A percentile compares a stretch with the other conserved stretches of the same genome.
Evolutionary conservation across 2,113 vertebrate species (phyloP).

Genomic region (Labrus mixtus): DNA sequence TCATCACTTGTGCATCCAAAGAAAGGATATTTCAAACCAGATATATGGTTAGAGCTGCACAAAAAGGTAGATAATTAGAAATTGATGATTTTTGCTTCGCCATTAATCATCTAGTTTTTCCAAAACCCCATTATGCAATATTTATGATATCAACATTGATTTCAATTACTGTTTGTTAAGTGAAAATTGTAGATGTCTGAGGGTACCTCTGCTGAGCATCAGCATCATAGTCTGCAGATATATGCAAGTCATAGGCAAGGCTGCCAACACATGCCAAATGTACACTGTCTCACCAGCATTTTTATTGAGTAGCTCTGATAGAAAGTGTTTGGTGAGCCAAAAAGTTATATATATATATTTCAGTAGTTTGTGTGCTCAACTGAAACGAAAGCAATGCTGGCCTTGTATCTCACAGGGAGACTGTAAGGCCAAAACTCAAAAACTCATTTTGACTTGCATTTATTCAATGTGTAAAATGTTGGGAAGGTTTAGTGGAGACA

Average conservation of each 20-base stretch:
- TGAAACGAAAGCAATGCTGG: conserved; percentile 12
- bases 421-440: background rate
- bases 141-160: conserved; percentile 27
- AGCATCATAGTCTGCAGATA: background rate
- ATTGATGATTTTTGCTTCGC: conserved; percentile 37
- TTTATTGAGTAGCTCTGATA: conserved; percentile 29
- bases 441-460: background rate
- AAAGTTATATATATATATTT: conserved; percentile 11
- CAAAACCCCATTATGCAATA: conserved; percentile 17
- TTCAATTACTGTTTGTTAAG: conserved; percentile 26
- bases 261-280: conserved; percentile 19
- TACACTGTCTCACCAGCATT: background rate
- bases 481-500: no score
- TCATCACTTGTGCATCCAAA: background rate
- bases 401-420: no score
- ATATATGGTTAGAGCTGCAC: conserved; percentile 4
- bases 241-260: conserved; percentile 24
- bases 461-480: no score
- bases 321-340: conserved; percentile 30
- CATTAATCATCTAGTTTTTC: conserved; percentile 27
- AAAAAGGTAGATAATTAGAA: conserved; percentile 32
- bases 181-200: conserved; percentile 5
- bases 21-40: conserved; percentile 10
- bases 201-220: conserved; percentile 16
- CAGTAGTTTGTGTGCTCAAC: background rate